These are phyloP conservation scores for Ormyrus thymus DNA, from an alignment of 2,888 invertebrate species.

Conservation along the genomic window DNA sequence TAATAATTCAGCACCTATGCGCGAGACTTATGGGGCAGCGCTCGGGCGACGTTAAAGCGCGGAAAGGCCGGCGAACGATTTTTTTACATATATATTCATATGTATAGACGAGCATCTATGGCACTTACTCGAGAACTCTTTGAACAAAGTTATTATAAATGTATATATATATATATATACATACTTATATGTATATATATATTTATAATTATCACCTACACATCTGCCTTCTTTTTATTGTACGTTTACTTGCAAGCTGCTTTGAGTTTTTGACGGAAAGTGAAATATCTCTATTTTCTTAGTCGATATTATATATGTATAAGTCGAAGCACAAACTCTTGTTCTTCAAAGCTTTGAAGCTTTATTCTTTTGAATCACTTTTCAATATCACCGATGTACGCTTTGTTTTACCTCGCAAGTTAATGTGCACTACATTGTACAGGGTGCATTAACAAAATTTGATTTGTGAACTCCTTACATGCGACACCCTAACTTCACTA, in stretches of 20 bases:
- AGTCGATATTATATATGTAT: slow-evolving; percentile 4
- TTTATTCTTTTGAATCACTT: slow-evolving; percentile 33
- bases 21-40: slow-evolving; percentile 41
- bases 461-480: neutral
- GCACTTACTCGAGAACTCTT: slow-evolving; percentile 42
- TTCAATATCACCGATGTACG: slow-evolving; percentile 3
- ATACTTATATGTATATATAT: slow-evolving; percentile 12
- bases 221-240: slow-evolving; percentile 36
- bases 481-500: slow-evolving; percentile 4
- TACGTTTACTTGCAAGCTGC: slow-evolving; percentile 38
- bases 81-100: slow-evolving; percentile 10
- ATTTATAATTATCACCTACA: slow-evolving; percentile 18
- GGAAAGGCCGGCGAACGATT: slow-evolving; percentile 39
- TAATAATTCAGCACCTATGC: slow-evolving; percentile 56
- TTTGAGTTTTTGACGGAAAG: slow-evolving; percentile 18
- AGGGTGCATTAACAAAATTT: slow-evolving; percentile 15
- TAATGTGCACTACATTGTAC: neutral
- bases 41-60: slow-evolving; percentile 44
- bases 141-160: slow-evolving; percentile 21
- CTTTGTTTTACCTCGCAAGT: neutral
- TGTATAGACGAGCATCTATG: slow-evolving; percentile 38
- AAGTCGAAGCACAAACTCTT: neutral
- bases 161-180: slow-evolving; percentile 19
- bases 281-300: slow-evolving; percentile 32
- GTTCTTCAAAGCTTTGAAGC: neutral